Base-by-base conservation (phyloP, 2,113 vertebrate genomes). In the Illadopsis cleaveri region DNA sequence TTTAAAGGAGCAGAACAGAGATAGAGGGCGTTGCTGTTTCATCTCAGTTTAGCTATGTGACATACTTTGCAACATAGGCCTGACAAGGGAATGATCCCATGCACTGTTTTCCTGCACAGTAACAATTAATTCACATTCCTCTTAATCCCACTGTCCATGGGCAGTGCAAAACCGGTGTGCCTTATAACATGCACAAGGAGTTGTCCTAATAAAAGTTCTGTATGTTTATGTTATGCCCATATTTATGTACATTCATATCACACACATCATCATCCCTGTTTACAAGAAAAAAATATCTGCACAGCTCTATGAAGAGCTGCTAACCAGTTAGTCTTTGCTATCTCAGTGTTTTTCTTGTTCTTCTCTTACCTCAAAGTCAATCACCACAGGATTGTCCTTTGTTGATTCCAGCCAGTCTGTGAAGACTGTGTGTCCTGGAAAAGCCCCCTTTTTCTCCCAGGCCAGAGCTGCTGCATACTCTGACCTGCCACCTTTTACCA, bases 341-440 rank as follows among this genome's bases (percentile, higher is more conserved):
- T 17, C 5, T 58, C 24, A 33, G 3, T n/a, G 20, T 23, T 72
- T 37, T 88, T 51, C 64, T 82, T 45, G 21, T 53, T 89, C 5
- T 25, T 75, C 58, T 81, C 83, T 95, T 94, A 99, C 99, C 98
- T 99, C 86, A 95, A 98, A 99, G 20, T 99, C 98, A 27, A 99
- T 90, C 38, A 99, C 96, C 24, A 84, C 71, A 0, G 99, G 99
- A 90, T 99, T 99, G 27, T 99, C 99, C 33, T 99, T 98, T 22
- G 98, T 97, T 5, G 99, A 99, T 70, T 98, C 98, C 48, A 98
- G 90, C 99, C 99, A 99, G 73, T 99, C 89, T 61, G 75, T 97
- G 95, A 97, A 99, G 37, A 95, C 56, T 4, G 10, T 82, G 16
- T 95, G 80, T 23, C 96, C 95, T 4, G 99, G 98, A 77, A 98